Base-by-base conservation (phyloP, 2,888 invertebrate species). In the Habrosyne pyritoides region DNA sequence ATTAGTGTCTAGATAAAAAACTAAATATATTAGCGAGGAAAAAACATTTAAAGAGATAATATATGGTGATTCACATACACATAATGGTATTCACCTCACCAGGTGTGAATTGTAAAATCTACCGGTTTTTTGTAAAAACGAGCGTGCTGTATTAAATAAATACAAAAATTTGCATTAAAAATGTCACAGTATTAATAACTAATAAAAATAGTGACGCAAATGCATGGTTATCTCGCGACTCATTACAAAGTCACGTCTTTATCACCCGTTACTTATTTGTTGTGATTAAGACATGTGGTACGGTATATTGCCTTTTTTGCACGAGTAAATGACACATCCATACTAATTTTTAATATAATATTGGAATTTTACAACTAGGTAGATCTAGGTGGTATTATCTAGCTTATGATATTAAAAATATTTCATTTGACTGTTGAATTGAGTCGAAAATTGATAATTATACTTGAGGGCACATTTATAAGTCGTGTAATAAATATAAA, bases 291-390 rank as follows among this genome's bases (percentile, higher is more conserved):
- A 18, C 42, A 18, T 7, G 2, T 42, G 42, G 33, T n/a, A 33
- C n/a, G 18, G 18, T 18, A 8, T 18, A 18, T 18, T 18, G 2
- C 42, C 18, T 8, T 42, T 42, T 14, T 50, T 10, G 18, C 36
- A 50, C 56, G 59, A 59, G 59, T 58, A 69, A 66, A 67, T 62
- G 63, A 52, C 72, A 67, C n/a, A 52, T 62, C 26, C 51, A 67
- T 65, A 71, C 61, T 67, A 77, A 76, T 70, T 67, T 60, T 22
- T 52, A 50, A 21, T 30, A 33, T 26, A 63, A 69, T 65, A 56
- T 59, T 53, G 73, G 72, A 75, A 75, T 67, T 66, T 66, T 54
- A 51, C 52, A 51, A n/a, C n/a, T n/a, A n/a, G n/a, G n/a, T n/a
- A n/a, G 47, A 10, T 14, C 0, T 56, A 49, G 54, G 56, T 59